Percentiles rank a stretch among this genome's conserved stretches.
phyloP scores from a whole-genome alignment of 2,797 vertebrate species.

The Pterois miles region DNA sequence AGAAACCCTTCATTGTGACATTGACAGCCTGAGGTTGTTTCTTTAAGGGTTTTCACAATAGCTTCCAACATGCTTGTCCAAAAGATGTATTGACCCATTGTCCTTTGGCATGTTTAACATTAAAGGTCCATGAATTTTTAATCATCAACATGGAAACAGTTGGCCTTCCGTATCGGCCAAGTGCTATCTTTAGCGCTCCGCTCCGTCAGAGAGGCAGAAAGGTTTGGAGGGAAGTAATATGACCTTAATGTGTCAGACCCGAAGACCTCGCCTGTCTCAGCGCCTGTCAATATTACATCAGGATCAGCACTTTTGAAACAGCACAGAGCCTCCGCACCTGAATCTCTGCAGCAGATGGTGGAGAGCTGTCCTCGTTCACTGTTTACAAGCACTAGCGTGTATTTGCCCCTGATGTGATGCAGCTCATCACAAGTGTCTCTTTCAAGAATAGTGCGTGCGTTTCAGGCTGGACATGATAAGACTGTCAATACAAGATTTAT shows the following conservation, averaged over 20 bases:
- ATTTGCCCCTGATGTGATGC: neutral
- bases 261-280: constrained; percentile 67
- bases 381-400: constrained; percentile 29
- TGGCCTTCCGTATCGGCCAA: constrained; percentile 37
- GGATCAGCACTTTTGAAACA: constrained; percentile 74
- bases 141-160: constrained; percentile 57
- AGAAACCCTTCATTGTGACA: neutral
- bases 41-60: neutral
- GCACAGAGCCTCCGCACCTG: constrained; percentile 30
- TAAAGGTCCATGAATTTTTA: constrained; percentile 79
- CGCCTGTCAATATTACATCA: constrained; percentile 75
- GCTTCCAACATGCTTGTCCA: neutral
- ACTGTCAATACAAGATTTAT: constrained; percentile 66
- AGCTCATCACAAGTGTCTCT: constrained; percentile 24
- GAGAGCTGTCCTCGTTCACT: constrained; percentile 29
- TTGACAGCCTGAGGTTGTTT: neutral
- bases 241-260: constrained; percentile 83
- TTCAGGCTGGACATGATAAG: constrained; percentile 49
- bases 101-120: constrained; percentile 78
- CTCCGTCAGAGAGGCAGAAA: constrained; percentile 43
- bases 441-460: constrained; percentile 13
- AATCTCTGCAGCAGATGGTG: constrained; percentile 15
- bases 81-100: constrained; percentile 30
- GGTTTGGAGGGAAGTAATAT: constrained; percentile 67
- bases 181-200: constrained; percentile 72